Percentiles rank a stretch among this genome's conserved stretches.
Conservation (phyloP, 2,113 vertebrate genomes). For the Gobio gobio region DNA sequence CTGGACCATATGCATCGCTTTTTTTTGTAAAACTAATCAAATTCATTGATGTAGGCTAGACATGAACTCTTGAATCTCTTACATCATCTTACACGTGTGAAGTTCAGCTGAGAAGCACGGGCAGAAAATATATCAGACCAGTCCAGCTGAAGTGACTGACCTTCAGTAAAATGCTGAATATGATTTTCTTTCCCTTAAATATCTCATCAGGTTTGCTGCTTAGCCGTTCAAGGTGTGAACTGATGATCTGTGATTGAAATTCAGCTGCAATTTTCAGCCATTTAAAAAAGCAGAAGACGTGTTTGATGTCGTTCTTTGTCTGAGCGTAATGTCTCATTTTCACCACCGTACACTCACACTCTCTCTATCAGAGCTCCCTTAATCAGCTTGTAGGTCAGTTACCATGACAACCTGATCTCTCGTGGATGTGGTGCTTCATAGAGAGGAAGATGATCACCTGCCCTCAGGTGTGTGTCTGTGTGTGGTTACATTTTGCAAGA, state of each 20-base stretch:
- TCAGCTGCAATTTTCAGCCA: constrained; percentile 1
- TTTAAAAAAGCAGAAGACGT: constrained; percentile 38
- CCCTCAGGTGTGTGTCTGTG: constrained; percentile 51
- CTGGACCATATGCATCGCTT: background rate
- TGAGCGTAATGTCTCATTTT: constrained; percentile 45
- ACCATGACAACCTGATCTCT: constrained; percentile 54
- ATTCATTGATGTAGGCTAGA: background rate
- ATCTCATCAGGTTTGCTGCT: background rate
- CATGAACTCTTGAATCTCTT: background rate
- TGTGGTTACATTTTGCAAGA: constrained; percentile 46
- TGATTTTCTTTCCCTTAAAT: background rate
- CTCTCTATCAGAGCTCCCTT: constrained; percentile 50
- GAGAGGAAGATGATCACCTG: constrained; percentile 54
- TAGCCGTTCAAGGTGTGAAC: constrained; percentile 24
- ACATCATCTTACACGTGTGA: background rate
- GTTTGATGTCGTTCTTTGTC: constrained; percentile 37
- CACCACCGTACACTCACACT: constrained; percentile 31
- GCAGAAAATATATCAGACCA: background rate
- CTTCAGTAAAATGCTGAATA: background rate
- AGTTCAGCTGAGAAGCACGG: background rate
- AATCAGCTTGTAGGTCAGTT: constrained; percentile 56
- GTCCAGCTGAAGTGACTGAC: background rate
- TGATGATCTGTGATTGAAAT: constrained; percentile 36
- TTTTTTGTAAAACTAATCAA: background rate
- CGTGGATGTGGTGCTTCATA: constrained; percentile 31